Evolutionary conservation across 1,140 invertebrate species (phyloP), one percentile per base, ranked within the genome.

Genomic region (Tyrophagus putrescentiae): DNA sequence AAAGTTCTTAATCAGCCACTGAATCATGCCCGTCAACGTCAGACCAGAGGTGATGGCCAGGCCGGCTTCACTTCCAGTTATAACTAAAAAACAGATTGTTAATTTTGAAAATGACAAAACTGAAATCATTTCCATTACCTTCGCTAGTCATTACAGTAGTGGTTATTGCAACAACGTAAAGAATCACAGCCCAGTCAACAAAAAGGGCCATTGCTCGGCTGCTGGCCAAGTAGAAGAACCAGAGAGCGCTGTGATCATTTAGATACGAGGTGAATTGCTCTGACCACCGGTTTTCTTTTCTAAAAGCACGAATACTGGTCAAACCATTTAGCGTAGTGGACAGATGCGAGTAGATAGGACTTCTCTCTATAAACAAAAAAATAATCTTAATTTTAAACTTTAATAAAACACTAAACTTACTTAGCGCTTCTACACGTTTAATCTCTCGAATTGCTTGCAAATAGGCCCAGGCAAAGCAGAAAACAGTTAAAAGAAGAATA

Each of bases 291-390:
- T 68, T 62, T 71, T 92, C 75, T 5, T 78, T 73, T 33, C 78
- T 76, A 65, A 85, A 91, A 0, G 90, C 87, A 60, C 91, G 76
- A 57, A 97, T 90, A 0, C 90, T 94, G 0, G 85, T 79, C 29
- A 96, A 74, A 6, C 92, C 92, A 72, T 87, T 84, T 0, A 95
- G 73, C 0, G 89, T 84, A 28, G 88, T 82, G 70, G 84, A 89
- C 48, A 96, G 73, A 69, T 95, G 88, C 6, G 84, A 84, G 67
- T 87, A 88, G 0, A 92, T 78, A 0, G 88, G 87, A 67, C 75
- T 76, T 27, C 76, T 68, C 44, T 69, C 73, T 70, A 1, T 27
- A 52, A 23, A n/a, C n/a, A n/a, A n/a, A 41, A 34, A 32, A n/a
- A 33, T n/a, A 58, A 58, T 39, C n/a, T 13, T 39, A 11, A 39